Conservation (phyloP, 37 sponge, comb jelly and placozoan species). For the Ianthella basta region DNA sequence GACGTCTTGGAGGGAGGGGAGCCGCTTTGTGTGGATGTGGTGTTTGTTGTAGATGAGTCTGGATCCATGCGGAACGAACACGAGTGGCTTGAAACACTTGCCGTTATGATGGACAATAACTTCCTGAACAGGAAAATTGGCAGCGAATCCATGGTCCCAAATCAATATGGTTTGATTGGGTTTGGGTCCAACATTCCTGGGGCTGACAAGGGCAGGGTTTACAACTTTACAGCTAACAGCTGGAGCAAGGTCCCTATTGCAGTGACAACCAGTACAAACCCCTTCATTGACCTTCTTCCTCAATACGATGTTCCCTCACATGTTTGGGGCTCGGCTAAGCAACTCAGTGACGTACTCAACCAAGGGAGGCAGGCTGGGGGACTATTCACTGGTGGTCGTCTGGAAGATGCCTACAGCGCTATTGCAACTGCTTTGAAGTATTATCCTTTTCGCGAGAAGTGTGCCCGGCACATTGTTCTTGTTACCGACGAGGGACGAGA, state of each 20-base stretch:
- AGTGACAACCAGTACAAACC: not conserved
- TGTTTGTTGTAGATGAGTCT: conserved; percentile 86
- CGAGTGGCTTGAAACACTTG: conserved; percentile 67
- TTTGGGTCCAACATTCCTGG: conserved; percentile 66
- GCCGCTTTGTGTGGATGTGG: conserved; percentile 54
- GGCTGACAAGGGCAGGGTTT: not conserved
- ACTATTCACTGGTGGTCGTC: conserved; percentile 37
- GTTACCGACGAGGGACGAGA: conserved; percentile 71
- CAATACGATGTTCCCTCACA: too few relatives aligned
- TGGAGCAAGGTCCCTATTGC: not conserved
- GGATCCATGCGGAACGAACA: conserved; percentile 85
- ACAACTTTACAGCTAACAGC: not conserved
- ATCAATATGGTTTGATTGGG: conserved; percentile 72
- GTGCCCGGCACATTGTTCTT: conserved; percentile 31
- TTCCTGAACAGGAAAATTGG: conserved; percentile 52
- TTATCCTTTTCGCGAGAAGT: not conserved
- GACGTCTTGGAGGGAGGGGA: not conserved
- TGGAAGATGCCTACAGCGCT: conserved; percentile 80
- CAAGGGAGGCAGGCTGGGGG: not conserved
- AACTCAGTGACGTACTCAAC: too few relatives aligned
- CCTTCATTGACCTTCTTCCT: not conserved
- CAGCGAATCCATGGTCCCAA: conserved; percentile 8
- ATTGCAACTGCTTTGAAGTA: conserved; percentile 51
- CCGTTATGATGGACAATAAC: conserved; percentile 38
- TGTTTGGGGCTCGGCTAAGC: too few relatives aligned